These are phyloP conservation scores for Merluccius polli DNA, from an alignment of 2,797 vertebrate species.

Conservation along the genomic window DNA sequence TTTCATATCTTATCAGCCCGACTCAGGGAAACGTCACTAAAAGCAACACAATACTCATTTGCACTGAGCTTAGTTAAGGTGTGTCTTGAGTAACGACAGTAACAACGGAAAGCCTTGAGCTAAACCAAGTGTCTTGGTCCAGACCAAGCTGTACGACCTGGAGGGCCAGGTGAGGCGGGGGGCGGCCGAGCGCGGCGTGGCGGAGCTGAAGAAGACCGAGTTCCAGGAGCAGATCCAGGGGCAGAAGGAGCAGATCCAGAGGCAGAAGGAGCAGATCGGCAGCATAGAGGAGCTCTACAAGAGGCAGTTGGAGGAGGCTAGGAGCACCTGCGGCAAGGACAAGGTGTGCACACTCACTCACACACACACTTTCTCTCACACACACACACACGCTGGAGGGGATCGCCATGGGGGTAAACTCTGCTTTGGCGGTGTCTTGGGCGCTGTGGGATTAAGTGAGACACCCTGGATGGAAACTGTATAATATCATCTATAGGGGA, in stretches of 20 bases:
- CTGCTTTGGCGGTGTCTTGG: background rate
- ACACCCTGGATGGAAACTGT: background rate
- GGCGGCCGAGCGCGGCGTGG: conserved; percentile 74
- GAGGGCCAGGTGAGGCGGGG: conserved; percentile 81
- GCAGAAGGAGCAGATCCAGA: conserved; percentile 80
- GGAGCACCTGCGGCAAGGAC: conserved; percentile 77
- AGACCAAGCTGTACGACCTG: conserved; percentile 84
- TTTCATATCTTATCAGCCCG: background rate
- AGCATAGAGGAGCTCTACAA: conserved; percentile 80
- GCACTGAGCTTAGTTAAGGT: background rate
- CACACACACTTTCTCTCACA: background rate
- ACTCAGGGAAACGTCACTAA: background rate
- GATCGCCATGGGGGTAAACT: background rate
- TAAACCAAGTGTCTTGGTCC: background rate
- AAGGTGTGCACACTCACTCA: conserved; percentile 67
- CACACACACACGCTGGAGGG: background rate
- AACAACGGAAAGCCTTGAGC: background rate
- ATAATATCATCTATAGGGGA: background rate
- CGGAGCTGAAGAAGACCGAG: conserved; percentile 83
- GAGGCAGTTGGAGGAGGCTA: conserved; percentile 78
- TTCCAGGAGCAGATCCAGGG: conserved; percentile 81
- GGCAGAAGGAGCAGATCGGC: conserved; percentile 79
- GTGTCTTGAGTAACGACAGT: background rate
- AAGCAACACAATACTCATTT: background rate
- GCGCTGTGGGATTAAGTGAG: background rate